phyloP scores from a whole-genome alignment of 2,797 vertebrate genomes.

The Naso thynnoides region DNA sequence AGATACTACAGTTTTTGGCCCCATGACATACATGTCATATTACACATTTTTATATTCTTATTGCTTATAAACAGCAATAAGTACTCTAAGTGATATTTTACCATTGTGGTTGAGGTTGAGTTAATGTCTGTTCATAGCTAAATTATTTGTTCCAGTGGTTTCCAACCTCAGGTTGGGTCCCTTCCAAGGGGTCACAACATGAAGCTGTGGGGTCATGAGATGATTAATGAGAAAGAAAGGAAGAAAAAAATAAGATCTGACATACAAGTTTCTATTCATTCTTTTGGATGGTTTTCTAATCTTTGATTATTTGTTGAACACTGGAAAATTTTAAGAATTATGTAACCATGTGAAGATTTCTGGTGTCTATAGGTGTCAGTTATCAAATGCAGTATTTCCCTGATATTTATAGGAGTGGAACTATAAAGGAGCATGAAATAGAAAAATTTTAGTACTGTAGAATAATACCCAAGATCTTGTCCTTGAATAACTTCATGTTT shows the following conservation, averaged over 20 bases:
- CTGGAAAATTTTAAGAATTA: background rate
- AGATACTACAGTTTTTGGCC: too few species aligned
- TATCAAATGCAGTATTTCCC: too few species aligned
- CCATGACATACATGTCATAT: too few species aligned
- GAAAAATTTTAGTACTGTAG: too few species aligned
- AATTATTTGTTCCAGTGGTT: background rate
- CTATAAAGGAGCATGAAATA: too few species aligned
- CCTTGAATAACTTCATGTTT: background rate
- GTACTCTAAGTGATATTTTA: background rate
- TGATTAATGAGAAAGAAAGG: constrained; percentile 15
- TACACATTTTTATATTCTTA: too few species aligned
- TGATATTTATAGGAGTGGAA: too few species aligned
- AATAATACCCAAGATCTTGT: too few species aligned
- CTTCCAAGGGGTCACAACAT: constrained; percentile 6
- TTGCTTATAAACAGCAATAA: too few species aligned
- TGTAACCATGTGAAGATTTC: background rate
- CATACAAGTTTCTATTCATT: background rate
- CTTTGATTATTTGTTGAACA: background rate
- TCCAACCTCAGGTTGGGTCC: background rate
- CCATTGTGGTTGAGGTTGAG: background rate
- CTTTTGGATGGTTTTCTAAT: background rate
- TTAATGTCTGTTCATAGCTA: background rate
- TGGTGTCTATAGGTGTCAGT: too few species aligned
- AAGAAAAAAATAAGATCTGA: background rate
- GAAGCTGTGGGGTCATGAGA: constrained; percentile 1